These are phyloP conservation scores for Emesis castigata DNA, from an alignment of 2,888 invertebrate genomes.

Conservation along the genomic window DNA sequence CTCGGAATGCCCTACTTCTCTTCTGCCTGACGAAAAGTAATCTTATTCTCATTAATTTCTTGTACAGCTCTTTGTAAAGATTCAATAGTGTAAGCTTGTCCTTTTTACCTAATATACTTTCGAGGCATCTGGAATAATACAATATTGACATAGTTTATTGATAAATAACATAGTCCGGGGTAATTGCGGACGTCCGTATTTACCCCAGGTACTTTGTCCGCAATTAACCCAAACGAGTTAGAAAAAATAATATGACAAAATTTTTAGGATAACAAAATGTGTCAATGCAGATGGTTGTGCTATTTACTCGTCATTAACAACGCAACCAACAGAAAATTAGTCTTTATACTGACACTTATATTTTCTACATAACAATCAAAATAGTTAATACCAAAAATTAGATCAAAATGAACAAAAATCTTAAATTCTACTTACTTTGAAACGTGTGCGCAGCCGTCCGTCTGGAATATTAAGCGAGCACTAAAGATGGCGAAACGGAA, in stretches of 20 bases:
- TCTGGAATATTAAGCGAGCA: slow-evolving; percentile 3
- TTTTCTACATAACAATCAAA: not conserved
- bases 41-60: slow-evolving; percentile 47
- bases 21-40: slow-evolving; percentile 46
- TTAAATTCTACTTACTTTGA: slow-evolving; percentile 12
- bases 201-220: not conserved
- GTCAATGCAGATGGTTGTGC: not conserved
- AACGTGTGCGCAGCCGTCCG: not conserved
- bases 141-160: slow-evolving; percentile 29
- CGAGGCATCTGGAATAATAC: slow-evolving; percentile 50
- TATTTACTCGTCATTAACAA: not conserved
- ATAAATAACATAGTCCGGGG: not conserved
- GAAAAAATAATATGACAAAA: not conserved
- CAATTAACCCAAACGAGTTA: not conserved
- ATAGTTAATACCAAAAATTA: slow-evolving; percentile 12
- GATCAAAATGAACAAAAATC: slow-evolving; percentile 1
- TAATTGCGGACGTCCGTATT: slow-evolving; percentile 24
- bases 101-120: slow-evolving; percentile 44
- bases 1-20: slow-evolving; percentile 43
- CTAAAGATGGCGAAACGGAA: slow-evolving; percentile 16
- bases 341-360: not conserved
- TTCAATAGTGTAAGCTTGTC: slow-evolving; percentile 38
- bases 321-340: not conserved
- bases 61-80: slow-evolving; percentile 46
- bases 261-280: not conserved